Base-by-base conservation (phyloP, 2,113 vertebrate species). In the Natator depressus region DNA sequence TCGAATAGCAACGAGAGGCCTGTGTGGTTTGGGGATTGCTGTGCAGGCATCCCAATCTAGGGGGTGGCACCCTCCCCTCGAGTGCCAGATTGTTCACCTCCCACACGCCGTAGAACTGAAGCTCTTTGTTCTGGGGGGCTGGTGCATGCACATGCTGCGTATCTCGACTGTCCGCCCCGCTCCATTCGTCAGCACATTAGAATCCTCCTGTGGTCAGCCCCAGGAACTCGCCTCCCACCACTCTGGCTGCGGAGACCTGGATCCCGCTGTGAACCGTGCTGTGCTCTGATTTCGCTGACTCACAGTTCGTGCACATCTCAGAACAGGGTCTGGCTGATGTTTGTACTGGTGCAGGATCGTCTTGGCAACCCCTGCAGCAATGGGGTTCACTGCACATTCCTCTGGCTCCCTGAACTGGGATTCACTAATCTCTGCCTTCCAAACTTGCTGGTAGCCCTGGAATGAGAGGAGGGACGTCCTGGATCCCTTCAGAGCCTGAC, bases 221-320 rank as follows among this genome's bases (percentile, higher is more conserved):
- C 69, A 11, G 38, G 92, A 53, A 46, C 59, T 90, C 29, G 78
- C 38, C 54, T 86, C 54, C 19, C 35, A 81, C n/a, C 69, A 0
- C 53, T 94, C 20, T 35, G 82, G 75, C 95, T 78, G 72, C 81
- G 38, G 87, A 78, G 90, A 72, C 55, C 31, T 55, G 46, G 29
- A 89, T 55, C 35, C 94, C 93, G 46, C 91, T 93, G 89, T 49
- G 46, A 1, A 31, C 27, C 1, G 51, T 6, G n/a, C 42, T 47
- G 69, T 54, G 88, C 84, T 93, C 91, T 78, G 3, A 13, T 72
- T 1, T 0, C 0, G 0, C 50, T 89, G 42, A 2, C n/a, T 72
- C 46, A 25, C 0, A 0, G 57, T 82, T 75, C n/a, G 78, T 93
- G 69, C 78, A 72, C 65, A 83, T 87, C 88, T 82, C 42, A 51